Evolutionary conservation across 2,113 vertebrate genomes (phyloP).

Genomic region (Callocephalon fimbriatum): DNA sequence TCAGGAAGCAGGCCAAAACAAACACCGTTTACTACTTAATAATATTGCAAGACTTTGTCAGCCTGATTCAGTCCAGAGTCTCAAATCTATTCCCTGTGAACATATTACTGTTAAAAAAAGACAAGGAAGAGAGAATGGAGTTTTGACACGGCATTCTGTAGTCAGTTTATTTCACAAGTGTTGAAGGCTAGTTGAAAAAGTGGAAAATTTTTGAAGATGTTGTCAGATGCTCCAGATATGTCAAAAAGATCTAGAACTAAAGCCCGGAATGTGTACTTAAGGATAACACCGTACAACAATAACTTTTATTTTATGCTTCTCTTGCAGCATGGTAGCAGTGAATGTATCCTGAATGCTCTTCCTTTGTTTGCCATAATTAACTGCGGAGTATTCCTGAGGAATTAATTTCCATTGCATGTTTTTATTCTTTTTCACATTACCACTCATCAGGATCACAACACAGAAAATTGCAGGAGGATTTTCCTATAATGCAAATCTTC

Average conservation of each 20-base stretch:
- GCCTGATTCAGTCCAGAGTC: conserved; percentile 18
- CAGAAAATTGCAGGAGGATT: neutral
- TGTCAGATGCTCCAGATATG: conserved; percentile 67
- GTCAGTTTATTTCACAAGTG: conserved; percentile 69
- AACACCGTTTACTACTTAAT: neutral
- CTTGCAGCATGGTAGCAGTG: neutral
- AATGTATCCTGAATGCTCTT: neutral
- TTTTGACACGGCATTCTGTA: conserved; percentile 49
- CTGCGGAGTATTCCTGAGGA: neutral
- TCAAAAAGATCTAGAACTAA: conserved; percentile 51
- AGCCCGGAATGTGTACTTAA: neutral
- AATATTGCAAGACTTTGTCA: conserved; percentile 30
- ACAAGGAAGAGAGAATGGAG: conserved; percentile 14
- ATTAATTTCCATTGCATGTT: neutral
- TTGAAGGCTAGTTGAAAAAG: conserved; percentile 66
- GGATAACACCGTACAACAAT: conserved; percentile 17
- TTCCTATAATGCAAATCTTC: neutral
- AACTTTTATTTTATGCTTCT: neutral
- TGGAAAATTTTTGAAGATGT: conserved; percentile 57
- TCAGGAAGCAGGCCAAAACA: conserved; percentile 7
- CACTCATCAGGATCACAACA: neutral
- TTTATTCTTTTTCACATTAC: neutral
- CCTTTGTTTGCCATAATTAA: neutral
- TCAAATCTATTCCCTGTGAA: conserved; percentile 53
- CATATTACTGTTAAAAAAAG: conserved; percentile 55